phyloP scores from a whole-genome alignment of 2,113 vertebrate genomes.

The Lagopus muta region DNA sequence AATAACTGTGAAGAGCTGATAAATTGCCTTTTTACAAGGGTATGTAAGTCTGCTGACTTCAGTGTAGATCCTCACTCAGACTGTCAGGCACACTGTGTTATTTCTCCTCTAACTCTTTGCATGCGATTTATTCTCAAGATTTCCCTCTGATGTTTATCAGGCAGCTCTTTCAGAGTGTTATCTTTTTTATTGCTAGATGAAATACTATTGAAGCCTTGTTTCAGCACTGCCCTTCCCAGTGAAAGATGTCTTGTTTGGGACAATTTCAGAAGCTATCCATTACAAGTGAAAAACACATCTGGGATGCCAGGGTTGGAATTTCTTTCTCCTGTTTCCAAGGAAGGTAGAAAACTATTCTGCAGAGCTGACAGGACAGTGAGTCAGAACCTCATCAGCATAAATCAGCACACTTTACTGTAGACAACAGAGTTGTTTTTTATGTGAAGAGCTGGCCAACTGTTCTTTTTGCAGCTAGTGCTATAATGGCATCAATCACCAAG shows the following conservation, averaged over 20 bases:
- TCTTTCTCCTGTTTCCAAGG: neutral
- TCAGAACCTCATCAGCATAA: constrained; percentile 11
- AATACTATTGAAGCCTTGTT: constrained; percentile 31
- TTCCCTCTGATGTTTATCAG: neutral
- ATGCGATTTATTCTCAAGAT: neutral
- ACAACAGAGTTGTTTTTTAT: neutral
- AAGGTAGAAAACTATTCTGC: neutral
- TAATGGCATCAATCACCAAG: neutral
- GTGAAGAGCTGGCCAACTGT: neutral
- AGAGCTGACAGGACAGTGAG: neutral
- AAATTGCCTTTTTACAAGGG: neutral
- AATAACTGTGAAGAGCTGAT: neutral
- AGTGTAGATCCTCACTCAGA: neutral
- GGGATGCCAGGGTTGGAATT: neutral
- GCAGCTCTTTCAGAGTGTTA: neutral
- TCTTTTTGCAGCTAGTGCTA: neutral
- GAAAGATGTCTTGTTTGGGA: constrained; percentile 15
- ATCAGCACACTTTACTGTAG: constrained; percentile 18
- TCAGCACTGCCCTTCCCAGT: neutral
- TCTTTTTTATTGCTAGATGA: neutral
- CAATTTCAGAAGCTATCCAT: constrained; percentile 36
- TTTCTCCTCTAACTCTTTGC: neutral
- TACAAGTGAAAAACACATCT: neutral
- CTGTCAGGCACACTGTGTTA: neutral
- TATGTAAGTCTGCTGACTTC: neutral